Percentiles rank a stretch among this genome's conserved stretches.
Conservation (phyloP, 2,113 vertebrate genomes). For the Notarius quadriscutis region DNA sequence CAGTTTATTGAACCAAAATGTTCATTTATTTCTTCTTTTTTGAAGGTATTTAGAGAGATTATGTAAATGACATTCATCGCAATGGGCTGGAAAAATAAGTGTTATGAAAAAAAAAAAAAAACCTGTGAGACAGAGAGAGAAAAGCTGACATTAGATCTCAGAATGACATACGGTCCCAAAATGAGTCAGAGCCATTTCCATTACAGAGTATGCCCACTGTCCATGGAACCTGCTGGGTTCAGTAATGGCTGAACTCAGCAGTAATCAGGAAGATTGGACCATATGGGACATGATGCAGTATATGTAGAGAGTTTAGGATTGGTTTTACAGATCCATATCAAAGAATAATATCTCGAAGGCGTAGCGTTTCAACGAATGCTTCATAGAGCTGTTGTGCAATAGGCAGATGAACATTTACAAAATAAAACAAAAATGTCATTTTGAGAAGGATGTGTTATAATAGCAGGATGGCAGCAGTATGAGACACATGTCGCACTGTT, state of each 20-base stretch:
- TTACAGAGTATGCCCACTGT: slow-evolving; percentile 27
- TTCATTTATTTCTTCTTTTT: background rate
- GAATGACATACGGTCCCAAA: slow-evolving; percentile 63
- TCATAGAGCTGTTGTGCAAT: background rate
- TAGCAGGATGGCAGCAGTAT: background rate
- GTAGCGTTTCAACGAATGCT: background rate
- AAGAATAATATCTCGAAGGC: background rate
- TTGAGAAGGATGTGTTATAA: slow-evolving; percentile 10
- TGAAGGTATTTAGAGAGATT: background rate
- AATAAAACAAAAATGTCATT: slow-evolving; percentile 10
- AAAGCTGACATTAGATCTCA: slow-evolving; percentile 5
- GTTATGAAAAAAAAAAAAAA: background rate
- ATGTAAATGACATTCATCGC: background rate
- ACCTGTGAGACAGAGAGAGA: slow-evolving; percentile 1
- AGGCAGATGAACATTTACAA: slow-evolving; percentile 9
- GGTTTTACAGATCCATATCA: background rate
- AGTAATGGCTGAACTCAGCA: slow-evolving; percentile 42
- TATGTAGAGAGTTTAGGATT: background rate
- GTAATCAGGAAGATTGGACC: slow-evolving; percentile 37
- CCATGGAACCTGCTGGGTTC: slow-evolving; percentile 35
- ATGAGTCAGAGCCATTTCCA: slow-evolving; percentile 34
- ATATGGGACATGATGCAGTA: slow-evolving; percentile 26
- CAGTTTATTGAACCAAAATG: background rate
- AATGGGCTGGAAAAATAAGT: background rate
- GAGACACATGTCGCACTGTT: slow-evolving; percentile 19